Evolutionary conservation across 2,113 vertebrate species (phyloP).

Genomic region (Poeciliopsis turrubarensis): DNA sequence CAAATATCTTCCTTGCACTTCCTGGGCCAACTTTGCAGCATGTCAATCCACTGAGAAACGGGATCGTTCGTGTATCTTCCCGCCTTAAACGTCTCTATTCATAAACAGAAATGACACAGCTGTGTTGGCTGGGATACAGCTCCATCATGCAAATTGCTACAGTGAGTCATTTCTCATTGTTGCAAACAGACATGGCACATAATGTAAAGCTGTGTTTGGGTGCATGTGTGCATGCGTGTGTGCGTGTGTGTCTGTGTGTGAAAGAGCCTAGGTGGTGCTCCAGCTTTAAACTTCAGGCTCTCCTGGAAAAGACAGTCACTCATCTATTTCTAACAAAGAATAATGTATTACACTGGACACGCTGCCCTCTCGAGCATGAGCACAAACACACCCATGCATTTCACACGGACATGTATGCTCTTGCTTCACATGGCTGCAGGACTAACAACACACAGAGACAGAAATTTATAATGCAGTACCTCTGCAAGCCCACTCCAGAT

Average conservation of each 20-base stretch:
- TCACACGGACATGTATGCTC: slow-evolving; percentile 11
- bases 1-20: not conserved
- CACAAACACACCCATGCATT: slow-evolving; percentile 16
- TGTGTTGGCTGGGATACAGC: slow-evolving; percentile 33
- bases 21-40: not conserved
- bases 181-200: slow-evolving; percentile 35
- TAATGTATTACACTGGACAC: slow-evolving; percentile 67
- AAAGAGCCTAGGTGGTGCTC: slow-evolving; percentile 49
- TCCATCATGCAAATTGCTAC: slow-evolving; percentile 45
- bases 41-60: not conserved
- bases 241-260: slow-evolving; percentile 17
- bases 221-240: not conserved
- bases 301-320: slow-evolving; percentile 72
- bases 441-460: slow-evolving; percentile 22
- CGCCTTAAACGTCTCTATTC: not conserved
- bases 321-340: slow-evolving; percentile 79
- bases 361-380: slow-evolving; percentile 5
- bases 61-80: not conserved
- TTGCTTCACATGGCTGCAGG: slow-evolving; percentile 4
- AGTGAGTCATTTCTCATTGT: slow-evolving; percentile 39
- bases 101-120: slow-evolving; percentile 14
- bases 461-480: not conserved
- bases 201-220: slow-evolving; percentile 19
- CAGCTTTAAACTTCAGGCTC: slow-evolving; percentile 70
- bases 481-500: not conserved